phyloP scores from a whole-genome alignment of 2,797 vertebrate species.

The Propithecus deckenii region DNA sequence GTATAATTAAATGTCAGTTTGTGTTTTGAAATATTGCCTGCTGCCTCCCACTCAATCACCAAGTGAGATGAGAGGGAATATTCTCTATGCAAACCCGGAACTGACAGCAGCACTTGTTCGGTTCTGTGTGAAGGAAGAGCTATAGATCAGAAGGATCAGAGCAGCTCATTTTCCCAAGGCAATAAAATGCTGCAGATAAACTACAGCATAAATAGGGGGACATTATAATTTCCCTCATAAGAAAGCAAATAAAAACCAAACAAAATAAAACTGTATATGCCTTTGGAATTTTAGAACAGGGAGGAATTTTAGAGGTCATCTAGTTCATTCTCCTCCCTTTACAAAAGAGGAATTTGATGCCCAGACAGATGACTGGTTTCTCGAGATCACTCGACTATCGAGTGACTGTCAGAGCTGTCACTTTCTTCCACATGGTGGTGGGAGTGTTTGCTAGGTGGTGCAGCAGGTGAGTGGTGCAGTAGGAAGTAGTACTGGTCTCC shows the following conservation, averaged over 20 bases:
- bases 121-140: neutral
- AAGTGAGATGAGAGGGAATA: conserved; percentile 58
- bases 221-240: neutral
- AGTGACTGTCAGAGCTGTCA: neutral
- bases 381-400: conserved; percentile 29
- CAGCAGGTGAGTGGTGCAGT: neutral
- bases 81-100: conserved; percentile 37
- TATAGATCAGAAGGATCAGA: neutral
- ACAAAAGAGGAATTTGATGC: conserved; percentile 47
- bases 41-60: conserved; percentile 73
- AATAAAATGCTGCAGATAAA: neutral
- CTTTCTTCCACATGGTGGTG: conserved; percentile 22
- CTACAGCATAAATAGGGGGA: neutral
- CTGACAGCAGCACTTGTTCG: neutral
- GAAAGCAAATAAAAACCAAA: neutral
- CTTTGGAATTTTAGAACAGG: neutral
- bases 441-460: neutral
- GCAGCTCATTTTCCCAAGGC: neutral
- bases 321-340: conserved; percentile 43
- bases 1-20: conserved; percentile 81
- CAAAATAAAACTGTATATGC: neutral
- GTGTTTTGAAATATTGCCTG: conserved; percentile 78
- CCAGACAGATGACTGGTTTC: neutral
- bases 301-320: neutral
- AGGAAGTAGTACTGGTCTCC: neutral